Evolutionary conservation across 2,113 vertebrate species (phyloP).

Genomic region (Ameiurus melas): DNA sequence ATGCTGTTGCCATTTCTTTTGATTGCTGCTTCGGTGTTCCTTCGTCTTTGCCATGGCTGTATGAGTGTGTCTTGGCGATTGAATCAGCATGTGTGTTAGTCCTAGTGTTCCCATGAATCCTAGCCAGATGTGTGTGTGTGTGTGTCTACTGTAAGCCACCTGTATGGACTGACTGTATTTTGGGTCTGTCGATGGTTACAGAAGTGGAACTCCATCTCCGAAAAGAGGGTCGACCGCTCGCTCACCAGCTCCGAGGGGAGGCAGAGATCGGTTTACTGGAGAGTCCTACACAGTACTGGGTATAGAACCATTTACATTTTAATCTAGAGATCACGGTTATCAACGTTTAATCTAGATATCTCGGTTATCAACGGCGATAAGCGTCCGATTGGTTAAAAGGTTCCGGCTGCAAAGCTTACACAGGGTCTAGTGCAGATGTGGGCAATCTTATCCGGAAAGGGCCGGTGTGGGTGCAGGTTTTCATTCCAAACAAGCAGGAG

Average conservation of each 20-base stretch:
- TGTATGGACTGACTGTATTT: constrained; percentile 6
- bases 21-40: constrained; percentile 4
- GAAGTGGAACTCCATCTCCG: constrained; percentile 85
- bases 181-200: constrained; percentile 47
- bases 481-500: too few species aligned
- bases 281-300: constrained; percentile 95
- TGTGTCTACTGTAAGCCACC: background rate
- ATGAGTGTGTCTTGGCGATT: constrained; percentile 21
- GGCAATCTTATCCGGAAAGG: too few species aligned
- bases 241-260: constrained; percentile 69
- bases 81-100: constrained; percentile 23
- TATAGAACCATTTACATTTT: constrained; percentile 58
- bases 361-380: background rate
- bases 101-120: background rate
- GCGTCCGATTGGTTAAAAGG: background rate
- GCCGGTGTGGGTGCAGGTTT: too few species aligned
- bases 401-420: too few species aligned
- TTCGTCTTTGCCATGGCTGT: constrained; percentile 13
- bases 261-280: constrained; percentile 87
- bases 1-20: constrained; percentile 44
- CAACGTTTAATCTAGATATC: background rate
- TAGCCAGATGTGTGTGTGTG: background rate
- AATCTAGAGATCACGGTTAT: background rate
- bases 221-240: constrained; percentile 76
- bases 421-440: too few species aligned